phyloP scores from a whole-genome alignment of 2,113 vertebrate species.

The Sarotherodon lohbergeri region DNA sequence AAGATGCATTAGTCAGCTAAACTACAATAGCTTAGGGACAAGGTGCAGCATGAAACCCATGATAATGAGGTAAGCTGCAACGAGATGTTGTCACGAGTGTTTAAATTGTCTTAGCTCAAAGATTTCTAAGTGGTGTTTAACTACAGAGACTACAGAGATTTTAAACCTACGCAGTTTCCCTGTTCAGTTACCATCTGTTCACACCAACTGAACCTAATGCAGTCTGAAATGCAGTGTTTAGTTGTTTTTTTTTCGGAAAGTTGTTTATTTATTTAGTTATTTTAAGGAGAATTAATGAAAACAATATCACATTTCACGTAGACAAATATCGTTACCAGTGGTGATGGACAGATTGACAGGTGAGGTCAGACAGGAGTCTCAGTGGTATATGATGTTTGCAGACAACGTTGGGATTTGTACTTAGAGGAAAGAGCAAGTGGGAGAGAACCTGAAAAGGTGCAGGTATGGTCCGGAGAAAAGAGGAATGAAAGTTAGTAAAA shows the following conservation, averaged over 20 bases:
- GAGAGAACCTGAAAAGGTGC: not conserved
- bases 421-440: not conserved
- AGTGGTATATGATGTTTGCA: not conserved
- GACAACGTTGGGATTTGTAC: not conserved
- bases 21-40: not conserved
- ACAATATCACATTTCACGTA: not conserved
- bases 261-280: not conserved
- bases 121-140: not conserved
- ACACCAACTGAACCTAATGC: not conserved
- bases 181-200: not conserved
- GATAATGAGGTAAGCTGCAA: slow-evolving; percentile 55
- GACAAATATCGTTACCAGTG: not conserved
- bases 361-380: not conserved
- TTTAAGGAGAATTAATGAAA: not conserved
- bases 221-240: not conserved
- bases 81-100: not conserved
- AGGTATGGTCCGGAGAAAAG: not conserved
- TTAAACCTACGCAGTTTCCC: not conserved
- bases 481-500: not conserved
- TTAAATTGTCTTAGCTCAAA: not conserved
- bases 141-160: not conserved
- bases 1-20: slow-evolving; percentile 24
- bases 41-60: slow-evolving; percentile 48
- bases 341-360: not conserved
- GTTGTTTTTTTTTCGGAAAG: not conserved